These are phyloP conservation scores for Drymonia ruficornis DNA, from an alignment of 2,888 invertebrate species.

Conservation along the genomic window DNA sequence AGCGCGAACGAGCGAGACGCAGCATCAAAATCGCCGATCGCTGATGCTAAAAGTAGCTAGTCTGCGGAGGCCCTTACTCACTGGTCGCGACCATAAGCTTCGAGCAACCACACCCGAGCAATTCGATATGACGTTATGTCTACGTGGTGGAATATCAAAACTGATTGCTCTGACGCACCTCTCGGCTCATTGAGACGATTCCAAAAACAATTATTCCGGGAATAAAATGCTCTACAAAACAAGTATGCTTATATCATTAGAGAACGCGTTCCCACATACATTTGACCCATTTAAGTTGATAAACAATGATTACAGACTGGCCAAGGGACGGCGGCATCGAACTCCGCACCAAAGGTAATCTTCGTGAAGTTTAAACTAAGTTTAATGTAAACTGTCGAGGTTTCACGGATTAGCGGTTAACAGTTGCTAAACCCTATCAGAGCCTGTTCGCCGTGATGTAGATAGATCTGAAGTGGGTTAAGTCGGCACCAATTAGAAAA, in stretches of 20 bases:
- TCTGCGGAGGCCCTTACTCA: too few relatives aligned
- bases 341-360: slow-evolving; percentile 47
- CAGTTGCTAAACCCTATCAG: slow-evolving; percentile 46
- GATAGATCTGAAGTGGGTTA: slow-evolving; percentile 4
- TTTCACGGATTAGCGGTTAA: slow-evolving; percentile 62
- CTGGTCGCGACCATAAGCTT: too few relatives aligned
- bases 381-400: slow-evolving; percentile 52
- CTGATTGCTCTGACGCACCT: too few relatives aligned
- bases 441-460: slow-evolving; percentile 17
- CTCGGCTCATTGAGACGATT: too few relatives aligned
- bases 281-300: slow-evolving; percentile 16
- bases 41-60: too few relatives aligned
- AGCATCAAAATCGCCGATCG: too few relatives aligned
- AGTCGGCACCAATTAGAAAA: neutral
- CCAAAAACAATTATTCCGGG: too few relatives aligned
- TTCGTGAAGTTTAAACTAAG: slow-evolving; percentile 52
- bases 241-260: neutral
- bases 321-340: slow-evolving; percentile 22
- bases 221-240: too few relatives aligned
- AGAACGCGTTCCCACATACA: neutral
- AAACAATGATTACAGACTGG: slow-evolving; percentile 34
- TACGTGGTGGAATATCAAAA: too few relatives aligned
- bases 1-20: too few relatives aligned
- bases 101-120: too few relatives aligned
- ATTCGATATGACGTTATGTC: too few relatives aligned